These are phyloP conservation scores for Cyrtodaria siliqua DNA, from an alignment of 2,888 invertebrate species.

Conservation along the genomic window DNA sequence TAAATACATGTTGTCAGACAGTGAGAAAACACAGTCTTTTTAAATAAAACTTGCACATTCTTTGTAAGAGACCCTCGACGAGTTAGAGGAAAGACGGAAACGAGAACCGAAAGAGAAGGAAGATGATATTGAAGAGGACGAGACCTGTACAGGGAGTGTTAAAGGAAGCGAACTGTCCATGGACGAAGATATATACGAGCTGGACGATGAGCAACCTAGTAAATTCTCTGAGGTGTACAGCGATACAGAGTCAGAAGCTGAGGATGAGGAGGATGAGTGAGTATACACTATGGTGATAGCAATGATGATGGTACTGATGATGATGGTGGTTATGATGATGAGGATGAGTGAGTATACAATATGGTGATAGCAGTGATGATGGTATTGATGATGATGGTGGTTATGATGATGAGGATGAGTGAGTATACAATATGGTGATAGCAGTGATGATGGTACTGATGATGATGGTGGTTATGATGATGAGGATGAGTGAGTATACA, in stretches of 20 bases:
- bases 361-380: too few relatives aligned
- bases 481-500: too few relatives aligned
- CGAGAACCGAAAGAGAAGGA: slow-evolving; percentile 52
- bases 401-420: too few relatives aligned
- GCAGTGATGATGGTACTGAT: too few relatives aligned
- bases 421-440: too few relatives aligned
- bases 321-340: too few relatives aligned
- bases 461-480: too few relatives aligned
- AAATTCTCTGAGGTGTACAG: slow-evolving; percentile 84
- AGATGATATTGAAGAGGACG: slow-evolving; percentile 61
- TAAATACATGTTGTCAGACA: too few relatives aligned
- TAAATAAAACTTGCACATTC: slow-evolving; percentile 9
- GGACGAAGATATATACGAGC: slow-evolving; percentile 77
- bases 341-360: too few relatives aligned
- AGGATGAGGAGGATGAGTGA: slow-evolving; percentile 76
- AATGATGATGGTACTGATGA: too few relatives aligned
- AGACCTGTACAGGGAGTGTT: slow-evolving; percentile 55
- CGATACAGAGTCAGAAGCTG: slow-evolving; percentile 84
- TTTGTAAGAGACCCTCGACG: slow-evolving; percentile 51
- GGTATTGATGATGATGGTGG: too few relatives aligned
- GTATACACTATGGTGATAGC: background rate
- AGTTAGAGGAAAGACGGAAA: slow-evolving; percentile 47
- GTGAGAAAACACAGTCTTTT: too few relatives aligned
- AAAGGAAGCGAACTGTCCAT: slow-evolving; percentile 61
- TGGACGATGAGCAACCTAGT: slow-evolving; percentile 75